A percentile compares a stretch with the other conserved stretches of the same genome.
phyloP scores from a whole-genome alignment of 2,797 vertebrate species.

The Sebastolobus alascanus region DNA sequence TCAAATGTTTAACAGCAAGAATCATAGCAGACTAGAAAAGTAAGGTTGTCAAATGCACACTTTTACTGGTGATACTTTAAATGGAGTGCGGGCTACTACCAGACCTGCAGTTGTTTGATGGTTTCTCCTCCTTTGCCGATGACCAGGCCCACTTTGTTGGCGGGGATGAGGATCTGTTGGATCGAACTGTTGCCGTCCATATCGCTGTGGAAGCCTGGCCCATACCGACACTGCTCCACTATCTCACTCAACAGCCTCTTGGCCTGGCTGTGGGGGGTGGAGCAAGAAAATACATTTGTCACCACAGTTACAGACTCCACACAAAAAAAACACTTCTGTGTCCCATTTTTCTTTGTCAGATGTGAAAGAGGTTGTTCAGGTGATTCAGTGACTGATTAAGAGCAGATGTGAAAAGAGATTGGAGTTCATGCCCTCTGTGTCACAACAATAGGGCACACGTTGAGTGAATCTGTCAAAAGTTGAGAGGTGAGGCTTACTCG shows the following conservation, averaged over 20 bases:
- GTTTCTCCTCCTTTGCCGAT: constrained; percentile 99
- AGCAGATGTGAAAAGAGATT: constrained; percentile 42
- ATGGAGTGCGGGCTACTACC: background rate
- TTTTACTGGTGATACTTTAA: background rate
- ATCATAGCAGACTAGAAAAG: background rate
- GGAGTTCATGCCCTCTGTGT: constrained; percentile 36
- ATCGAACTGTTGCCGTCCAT: constrained; percentile 93
- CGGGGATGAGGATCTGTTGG: constrained; percentile 97
- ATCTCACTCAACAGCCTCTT: constrained; percentile 97
- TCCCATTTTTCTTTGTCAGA: constrained; percentile 36
- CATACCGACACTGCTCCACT: constrained; percentile 98
- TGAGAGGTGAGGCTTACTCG: constrained; percentile 88
- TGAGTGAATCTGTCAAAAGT: constrained; percentile 39
- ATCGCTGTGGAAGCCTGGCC: constrained; percentile 95
- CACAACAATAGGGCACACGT: constrained; percentile 57
- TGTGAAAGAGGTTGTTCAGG: constrained; percentile 55
- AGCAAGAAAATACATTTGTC: constrained; percentile 44
- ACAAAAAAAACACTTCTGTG: constrained; percentile 20
- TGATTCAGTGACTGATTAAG: constrained; percentile 54
- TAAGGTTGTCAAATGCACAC: background rate
- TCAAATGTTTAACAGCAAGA: background rate
- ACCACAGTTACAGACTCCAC: constrained; percentile 32
- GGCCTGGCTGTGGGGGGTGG: constrained; percentile 88
- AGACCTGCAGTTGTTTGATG: constrained; percentile 97
- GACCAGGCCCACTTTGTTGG: constrained; percentile 98